phyloP scores from a whole-genome alignment of 2,113 vertebrate genomes.

The Mola mola region DNA sequence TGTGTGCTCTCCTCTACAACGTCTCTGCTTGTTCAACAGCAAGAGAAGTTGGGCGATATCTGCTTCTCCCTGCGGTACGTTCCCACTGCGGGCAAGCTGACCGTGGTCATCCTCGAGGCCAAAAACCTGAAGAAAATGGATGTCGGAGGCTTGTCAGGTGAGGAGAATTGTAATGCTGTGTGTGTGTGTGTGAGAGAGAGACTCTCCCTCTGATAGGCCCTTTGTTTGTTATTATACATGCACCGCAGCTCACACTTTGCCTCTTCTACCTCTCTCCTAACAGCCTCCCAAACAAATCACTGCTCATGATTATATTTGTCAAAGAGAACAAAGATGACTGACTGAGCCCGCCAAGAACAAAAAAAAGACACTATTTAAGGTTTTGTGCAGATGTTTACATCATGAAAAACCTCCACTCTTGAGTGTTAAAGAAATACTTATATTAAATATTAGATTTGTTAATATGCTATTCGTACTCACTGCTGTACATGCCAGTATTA shows the following conservation, averaged over 20 bases:
- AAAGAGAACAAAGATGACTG: not conserved
- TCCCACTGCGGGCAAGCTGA: conserved; percentile 97
- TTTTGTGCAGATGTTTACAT: not conserved
- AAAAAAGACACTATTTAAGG: no score
- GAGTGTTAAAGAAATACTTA: no score
- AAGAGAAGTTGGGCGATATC: conserved; percentile 98
- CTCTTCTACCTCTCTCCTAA: conserved; percentile 8
- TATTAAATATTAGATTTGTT: no score
- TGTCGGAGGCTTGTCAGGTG: conserved; percentile 97
- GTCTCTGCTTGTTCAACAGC: conserved; percentile 80
- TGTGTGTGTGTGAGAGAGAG: conserved; percentile 15
- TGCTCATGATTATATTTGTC: not conserved
- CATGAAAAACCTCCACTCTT: not conserved
- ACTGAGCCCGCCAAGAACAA: not conserved
- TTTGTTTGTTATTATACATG: conserved; percentile 60
- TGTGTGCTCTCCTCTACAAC: conserved; percentile 23
- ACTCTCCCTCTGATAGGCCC: conserved; percentile 35
- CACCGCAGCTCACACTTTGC: conserved; percentile 19
- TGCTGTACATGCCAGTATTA: no score
- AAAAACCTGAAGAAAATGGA: conserved; percentile 99
- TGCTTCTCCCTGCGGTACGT: conserved; percentile 98
- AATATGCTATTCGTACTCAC: no score
- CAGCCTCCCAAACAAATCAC: conserved; percentile 17
- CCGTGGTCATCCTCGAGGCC: conserved; percentile 96
- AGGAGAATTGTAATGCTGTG: conserved; percentile 35